phyloP scores from a whole-genome alignment of 2,113 vertebrate genomes.

The Pardalotus punctatus region DNA sequence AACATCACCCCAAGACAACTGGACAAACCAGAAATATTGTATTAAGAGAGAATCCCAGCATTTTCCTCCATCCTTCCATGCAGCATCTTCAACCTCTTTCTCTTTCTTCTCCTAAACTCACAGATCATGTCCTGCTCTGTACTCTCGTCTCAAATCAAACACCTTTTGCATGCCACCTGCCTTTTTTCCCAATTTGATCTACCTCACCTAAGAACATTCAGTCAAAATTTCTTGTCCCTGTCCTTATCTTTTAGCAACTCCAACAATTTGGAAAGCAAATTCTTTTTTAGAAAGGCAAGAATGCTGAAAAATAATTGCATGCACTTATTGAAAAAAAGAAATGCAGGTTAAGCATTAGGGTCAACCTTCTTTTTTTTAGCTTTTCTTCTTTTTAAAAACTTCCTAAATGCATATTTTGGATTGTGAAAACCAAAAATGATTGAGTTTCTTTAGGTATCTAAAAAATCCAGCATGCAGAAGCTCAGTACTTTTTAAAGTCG shows the following conservation, averaged over 20 bases:
- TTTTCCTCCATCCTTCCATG: neutral
- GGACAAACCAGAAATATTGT: neutral
- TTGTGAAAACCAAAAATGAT: neutral
- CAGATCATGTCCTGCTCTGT: neutral
- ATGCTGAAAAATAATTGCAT: neutral
- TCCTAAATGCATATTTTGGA: neutral
- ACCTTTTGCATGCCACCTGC: neutral
- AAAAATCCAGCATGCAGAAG: neutral
- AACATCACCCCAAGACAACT: too few relatives aligned
- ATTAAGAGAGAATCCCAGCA: neutral
- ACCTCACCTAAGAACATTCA: neutral
- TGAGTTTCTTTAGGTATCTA: neutral
- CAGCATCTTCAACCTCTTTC: neutral
- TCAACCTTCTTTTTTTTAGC: neutral
- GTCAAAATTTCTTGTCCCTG: neutral
- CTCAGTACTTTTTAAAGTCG: neutral
- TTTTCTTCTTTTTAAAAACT: neutral
- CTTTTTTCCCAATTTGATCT: neutral
- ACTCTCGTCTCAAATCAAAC: neutral
- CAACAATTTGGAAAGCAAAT: neutral
- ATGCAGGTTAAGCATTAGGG: neutral
- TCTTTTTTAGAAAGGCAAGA: neutral
- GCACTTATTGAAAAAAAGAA: neutral
- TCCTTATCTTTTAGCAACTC: neutral
- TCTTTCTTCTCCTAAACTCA: neutral